Evolutionary conservation across 2,113 vertebrate species (phyloP).

Genomic region (Copsychus sechellarum): DNA sequence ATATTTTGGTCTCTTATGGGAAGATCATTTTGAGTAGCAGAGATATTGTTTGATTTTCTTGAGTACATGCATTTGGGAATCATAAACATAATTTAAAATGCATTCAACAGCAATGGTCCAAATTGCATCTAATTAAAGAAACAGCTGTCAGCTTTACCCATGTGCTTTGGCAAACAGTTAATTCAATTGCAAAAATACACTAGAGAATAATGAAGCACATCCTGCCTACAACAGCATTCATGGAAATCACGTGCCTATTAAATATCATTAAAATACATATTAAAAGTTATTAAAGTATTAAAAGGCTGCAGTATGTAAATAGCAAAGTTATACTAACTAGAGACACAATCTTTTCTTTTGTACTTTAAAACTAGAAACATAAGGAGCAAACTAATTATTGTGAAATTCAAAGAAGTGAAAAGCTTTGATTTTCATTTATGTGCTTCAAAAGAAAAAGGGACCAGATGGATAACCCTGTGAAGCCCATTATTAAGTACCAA

Average conservation of each 20-base stretch:
- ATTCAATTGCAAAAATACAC: slow-evolving; percentile 57
- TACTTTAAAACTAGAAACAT: not conserved
- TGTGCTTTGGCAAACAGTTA: slow-evolving; percentile 50
- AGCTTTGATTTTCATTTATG: slow-evolving; percentile 41
- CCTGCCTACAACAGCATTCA: not conserved
- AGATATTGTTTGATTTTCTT: slow-evolving; percentile 62
- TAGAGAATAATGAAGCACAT: slow-evolving; percentile 45
- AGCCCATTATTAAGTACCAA: not conserved
- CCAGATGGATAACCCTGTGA: not conserved
- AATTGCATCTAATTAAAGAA: slow-evolving; percentile 52
- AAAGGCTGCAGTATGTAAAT: slow-evolving; percentile 38
- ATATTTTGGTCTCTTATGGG: slow-evolving; percentile 43
- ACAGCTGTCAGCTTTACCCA: slow-evolving; percentile 52
- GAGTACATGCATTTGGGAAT: slow-evolving; percentile 57
- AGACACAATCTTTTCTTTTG: not conserved
- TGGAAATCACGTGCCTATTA: slow-evolving; percentile 25
- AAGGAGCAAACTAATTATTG: slow-evolving; percentile 22
- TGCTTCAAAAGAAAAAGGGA: not conserved
- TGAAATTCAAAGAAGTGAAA: slow-evolving; percentile 48
- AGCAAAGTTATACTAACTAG: slow-evolving; percentile 26
- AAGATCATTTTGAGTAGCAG: slow-evolving; percentile 28
- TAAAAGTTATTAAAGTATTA: too few relatives aligned
- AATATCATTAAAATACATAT: slow-evolving; percentile 38
- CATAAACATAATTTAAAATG: slow-evolving; percentile 68
- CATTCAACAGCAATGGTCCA: slow-evolving; percentile 62